A percentile compares a stretch with the other conserved stretches of the same genome.
phyloP scores from a whole-genome alignment of 2,797 vertebrate genomes.

The Chloroceryle inda region DNA sequence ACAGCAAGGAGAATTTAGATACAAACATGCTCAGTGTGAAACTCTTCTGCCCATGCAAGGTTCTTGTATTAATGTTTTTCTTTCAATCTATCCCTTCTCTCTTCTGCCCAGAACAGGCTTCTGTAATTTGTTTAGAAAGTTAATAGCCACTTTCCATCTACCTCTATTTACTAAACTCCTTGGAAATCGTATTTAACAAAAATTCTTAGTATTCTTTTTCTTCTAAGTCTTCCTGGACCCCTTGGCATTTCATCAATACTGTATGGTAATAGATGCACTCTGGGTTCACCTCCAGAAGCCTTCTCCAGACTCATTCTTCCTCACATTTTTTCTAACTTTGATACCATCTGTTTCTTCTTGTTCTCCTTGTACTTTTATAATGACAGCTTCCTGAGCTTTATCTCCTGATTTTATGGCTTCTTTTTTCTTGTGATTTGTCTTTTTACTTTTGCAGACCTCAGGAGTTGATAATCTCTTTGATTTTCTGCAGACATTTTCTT shows the following conservation, averaged over 20 bases:
- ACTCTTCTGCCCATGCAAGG: background rate
- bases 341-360: background rate
- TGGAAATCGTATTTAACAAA: background rate
- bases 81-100: background rate
- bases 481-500: conserved; percentile 7
- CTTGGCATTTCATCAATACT: background rate
- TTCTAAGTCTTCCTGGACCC: background rate
- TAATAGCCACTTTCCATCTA: background rate
- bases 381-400: background rate
- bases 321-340: background rate
- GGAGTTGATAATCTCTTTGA: background rate
- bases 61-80: background rate
- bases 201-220: background rate
- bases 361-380: background rate
- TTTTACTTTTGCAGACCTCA: background rate
- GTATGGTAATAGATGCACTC: background rate
- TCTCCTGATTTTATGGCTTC: background rate
- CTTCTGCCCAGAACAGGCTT: background rate
- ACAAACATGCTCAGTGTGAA: background rate
- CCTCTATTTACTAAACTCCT: background rate
- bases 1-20: background rate
- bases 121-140: background rate
- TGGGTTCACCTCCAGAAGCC: background rate
- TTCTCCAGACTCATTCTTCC: background rate
- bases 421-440: background rate